phyloP scores from a whole-genome alignment of 2,797 vertebrate species.

The Rhinoraja longicauda region DNA sequence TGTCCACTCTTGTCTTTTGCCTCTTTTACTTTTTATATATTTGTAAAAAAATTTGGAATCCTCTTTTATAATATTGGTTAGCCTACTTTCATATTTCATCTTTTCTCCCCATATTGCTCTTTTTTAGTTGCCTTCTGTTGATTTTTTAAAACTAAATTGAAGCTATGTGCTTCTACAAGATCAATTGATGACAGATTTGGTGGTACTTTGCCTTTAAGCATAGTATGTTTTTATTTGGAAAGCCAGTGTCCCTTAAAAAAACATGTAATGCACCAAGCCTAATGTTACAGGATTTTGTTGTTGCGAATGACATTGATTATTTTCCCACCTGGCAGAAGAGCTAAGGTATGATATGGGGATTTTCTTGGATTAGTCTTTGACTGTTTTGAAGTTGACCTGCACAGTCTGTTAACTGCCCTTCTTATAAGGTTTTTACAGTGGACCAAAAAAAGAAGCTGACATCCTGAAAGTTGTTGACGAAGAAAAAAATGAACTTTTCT shows the following conservation, averaged over 20 bases:
- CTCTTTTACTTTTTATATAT: too few relatives aligned
- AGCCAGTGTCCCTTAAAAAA: background rate
- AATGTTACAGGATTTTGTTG: background rate
- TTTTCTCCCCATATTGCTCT: too few relatives aligned
- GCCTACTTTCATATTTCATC: too few relatives aligned
- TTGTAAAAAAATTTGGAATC: too few relatives aligned
- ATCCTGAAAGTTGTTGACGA: background rate
- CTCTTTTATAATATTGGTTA: too few relatives aligned
- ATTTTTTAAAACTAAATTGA: too few relatives aligned
- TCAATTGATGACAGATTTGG: background rate
- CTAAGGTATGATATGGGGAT: background rate
- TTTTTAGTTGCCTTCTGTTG: too few relatives aligned
- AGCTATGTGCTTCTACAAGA: background rate
- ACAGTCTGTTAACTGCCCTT: background rate
- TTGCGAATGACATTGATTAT: background rate
- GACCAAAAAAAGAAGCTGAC: background rate
- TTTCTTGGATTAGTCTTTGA: conserved; percentile 9
- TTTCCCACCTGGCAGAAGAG: conserved; percentile 3
- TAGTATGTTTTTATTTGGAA: background rate
- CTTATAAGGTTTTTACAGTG: background rate
- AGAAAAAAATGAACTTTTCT: conserved; percentile 20
- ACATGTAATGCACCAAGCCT: background rate
- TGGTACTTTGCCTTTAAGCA: background rate
- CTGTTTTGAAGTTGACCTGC: background rate
- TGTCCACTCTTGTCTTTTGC: too few relatives aligned